phyloP scores from a whole-genome alignment of 2,888 invertebrate species.

The Meloe dianella region DNA sequence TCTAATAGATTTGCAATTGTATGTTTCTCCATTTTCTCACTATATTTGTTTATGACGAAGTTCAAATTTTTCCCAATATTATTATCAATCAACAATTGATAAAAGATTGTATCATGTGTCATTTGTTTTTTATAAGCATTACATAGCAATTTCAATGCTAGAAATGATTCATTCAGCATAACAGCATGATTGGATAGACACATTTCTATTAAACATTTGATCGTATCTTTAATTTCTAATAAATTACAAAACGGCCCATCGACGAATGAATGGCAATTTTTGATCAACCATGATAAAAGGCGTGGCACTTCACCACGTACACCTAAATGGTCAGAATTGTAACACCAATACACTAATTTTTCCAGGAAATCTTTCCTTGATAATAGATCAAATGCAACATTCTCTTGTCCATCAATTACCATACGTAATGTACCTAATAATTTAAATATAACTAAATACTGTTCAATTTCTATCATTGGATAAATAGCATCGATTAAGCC shows the following conservation, averaged over 20 bases:
- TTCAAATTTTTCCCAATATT: conserved; percentile 53
- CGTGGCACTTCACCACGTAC: conserved; percentile 84
- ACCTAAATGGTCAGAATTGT: conserved; percentile 79
- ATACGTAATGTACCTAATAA: conserved; percentile 84
- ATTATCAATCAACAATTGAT: conserved; percentile 45
- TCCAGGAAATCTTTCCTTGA: conserved; percentile 68
- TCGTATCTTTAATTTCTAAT: conserved; percentile 69
- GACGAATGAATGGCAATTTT: conserved; percentile 68
- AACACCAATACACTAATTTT: conserved; percentile 77
- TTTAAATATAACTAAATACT: conserved; percentile 85
- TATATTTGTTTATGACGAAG: conserved; percentile 52
- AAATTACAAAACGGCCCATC: conserved; percentile 53
- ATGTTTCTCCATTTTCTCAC: conserved; percentile 53
- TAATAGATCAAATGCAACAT: conserved; percentile 73
- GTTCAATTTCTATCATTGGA: conserved; percentile 70
- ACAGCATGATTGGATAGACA: conserved; percentile 80
- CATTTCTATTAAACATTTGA: conserved; percentile 82
- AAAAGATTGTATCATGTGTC: conserved; percentile 12
- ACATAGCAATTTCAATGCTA: conserved; percentile 72
- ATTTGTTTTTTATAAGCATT: conserved; percentile 45
- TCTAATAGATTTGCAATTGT: conserved; percentile 51
- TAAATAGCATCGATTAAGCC: conserved; percentile 77
- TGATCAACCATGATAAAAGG: conserved; percentile 78
- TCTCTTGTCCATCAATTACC: conserved; percentile 84
- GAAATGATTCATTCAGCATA: conserved; percentile 86